Conservation (phyloP, 2,888 invertebrate genomes). For the Nomada fabriciana region DNA sequence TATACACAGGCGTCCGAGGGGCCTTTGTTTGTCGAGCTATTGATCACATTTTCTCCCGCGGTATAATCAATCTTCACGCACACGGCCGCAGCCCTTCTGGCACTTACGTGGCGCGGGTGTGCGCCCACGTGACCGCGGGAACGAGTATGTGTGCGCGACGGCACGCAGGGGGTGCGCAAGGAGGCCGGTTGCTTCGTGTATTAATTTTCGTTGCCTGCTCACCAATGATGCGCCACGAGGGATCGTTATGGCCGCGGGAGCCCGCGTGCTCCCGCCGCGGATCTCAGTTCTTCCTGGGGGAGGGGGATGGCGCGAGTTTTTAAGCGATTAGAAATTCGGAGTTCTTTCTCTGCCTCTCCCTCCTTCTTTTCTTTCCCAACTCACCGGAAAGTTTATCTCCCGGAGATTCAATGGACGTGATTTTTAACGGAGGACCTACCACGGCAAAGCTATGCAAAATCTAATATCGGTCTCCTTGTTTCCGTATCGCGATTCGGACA, state of each 20-base stretch:
- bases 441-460: no score
- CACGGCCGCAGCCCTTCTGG: constrained; percentile 73
- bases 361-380: background rate
- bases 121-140: constrained; percentile 59
- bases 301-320: constrained; percentile 10
- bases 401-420: background rate
- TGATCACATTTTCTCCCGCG: constrained; percentile 84
- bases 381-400: background rate
- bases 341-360: background rate
- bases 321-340: background rate
- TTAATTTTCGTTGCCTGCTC: constrained; percentile 81
- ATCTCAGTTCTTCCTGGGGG: constrained; percentile 40
- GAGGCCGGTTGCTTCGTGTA: constrained; percentile 80
- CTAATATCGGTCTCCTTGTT: no score
- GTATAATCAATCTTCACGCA: constrained; percentile 84
- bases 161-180: constrained; percentile 73
- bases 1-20: constrained; percentile 75
- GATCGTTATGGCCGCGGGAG: constrained; percentile 73
- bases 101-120: constrained; percentile 69
- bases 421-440: background rate
- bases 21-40: constrained; percentile 83
- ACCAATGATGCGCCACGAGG: constrained; percentile 71
- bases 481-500: no score
- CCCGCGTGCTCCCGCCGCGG: constrained; percentile 55
- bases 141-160: constrained; percentile 62